A percentile compares a stretch with the other conserved stretches of the same genome.
These are phyloP conservation scores for Mesorhabditis spiculigera DNA, from an alignment of 2,888 invertebrate genomes.

Conservation along the genomic window DNA sequence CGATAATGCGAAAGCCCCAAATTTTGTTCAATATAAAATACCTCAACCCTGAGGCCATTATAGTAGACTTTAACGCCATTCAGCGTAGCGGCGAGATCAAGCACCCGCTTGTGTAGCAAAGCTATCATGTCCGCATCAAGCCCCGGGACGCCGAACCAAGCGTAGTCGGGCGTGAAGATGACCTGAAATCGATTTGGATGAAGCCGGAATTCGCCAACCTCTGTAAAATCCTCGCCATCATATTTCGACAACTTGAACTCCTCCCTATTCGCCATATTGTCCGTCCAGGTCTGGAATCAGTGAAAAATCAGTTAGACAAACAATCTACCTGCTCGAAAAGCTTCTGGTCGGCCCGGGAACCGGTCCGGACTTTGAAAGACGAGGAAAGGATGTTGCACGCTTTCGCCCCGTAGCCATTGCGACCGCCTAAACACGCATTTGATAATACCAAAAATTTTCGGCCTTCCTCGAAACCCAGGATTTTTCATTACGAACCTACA, in stretches of 20 bases:
- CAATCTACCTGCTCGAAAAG: background rate
- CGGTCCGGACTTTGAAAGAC: slow-evolving; percentile 81
- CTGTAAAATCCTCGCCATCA: slow-evolving; percentile 14
- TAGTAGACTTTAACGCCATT: slow-evolving; percentile 80
- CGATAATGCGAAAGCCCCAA: too few relatives aligned
- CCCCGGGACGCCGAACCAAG: slow-evolving; percentile 75
- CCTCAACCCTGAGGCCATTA: slow-evolving; percentile 68
- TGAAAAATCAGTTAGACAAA: background rate
- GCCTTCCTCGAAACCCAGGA: background rate
- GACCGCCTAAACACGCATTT: slow-evolving; percentile 66
- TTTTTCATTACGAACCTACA: slow-evolving; percentile 14
- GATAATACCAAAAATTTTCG: background rate
- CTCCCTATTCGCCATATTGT: slow-evolving; percentile 23
- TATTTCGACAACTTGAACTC: slow-evolving; percentile 13
- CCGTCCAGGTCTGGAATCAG: slow-evolving; percentile 19
- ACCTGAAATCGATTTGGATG: slow-evolving; percentile 65
- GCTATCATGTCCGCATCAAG: slow-evolving; percentile 85
- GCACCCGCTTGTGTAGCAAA: slow-evolving; percentile 73
- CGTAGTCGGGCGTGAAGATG: slow-evolving; percentile 88
- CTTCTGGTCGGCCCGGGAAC: background rate
- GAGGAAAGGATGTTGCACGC: slow-evolving; percentile 95
- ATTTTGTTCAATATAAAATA: background rate
- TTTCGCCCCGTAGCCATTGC: slow-evolving; percentile 98
- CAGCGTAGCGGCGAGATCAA: slow-evolving; percentile 86
- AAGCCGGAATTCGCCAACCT: background rate